phyloP scores from a whole-genome alignment of 2,797 vertebrate genomes.

The Channallabes apus region DNA sequence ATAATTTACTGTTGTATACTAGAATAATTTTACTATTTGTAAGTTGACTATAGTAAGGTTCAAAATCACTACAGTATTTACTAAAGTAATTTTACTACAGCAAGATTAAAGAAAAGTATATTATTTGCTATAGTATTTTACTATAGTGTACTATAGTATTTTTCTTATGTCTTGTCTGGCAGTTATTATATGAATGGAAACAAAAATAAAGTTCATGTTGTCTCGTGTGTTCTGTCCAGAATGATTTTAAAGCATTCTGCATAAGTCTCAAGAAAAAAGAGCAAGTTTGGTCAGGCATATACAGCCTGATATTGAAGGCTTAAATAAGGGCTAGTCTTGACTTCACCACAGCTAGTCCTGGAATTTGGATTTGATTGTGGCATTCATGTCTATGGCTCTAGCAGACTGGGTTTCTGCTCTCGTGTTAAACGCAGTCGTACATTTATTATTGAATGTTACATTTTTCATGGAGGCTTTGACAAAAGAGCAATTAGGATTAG shows the following conservation, averaged over 20 bases:
- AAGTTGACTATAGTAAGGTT: too few species aligned
- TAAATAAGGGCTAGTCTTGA: neutral
- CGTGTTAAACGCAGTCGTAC: neutral
- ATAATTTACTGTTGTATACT: too few species aligned
- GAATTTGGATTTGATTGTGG: neutral
- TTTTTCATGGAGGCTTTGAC: neutral
- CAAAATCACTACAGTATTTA: too few species aligned
- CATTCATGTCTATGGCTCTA: neutral
- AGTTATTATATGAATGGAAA: too few species aligned
- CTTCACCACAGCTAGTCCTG: neutral
- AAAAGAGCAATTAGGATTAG: constrained; percentile 15
- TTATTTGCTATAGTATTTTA: too few species aligned
- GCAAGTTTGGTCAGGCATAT: neutral
- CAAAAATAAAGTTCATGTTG: neutral
- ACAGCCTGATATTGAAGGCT: neutral
- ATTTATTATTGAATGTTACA: neutral
- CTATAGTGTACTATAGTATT: too few species aligned
- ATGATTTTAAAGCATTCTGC: neutral
- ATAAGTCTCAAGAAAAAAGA: neutral
- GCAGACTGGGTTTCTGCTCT: neutral
- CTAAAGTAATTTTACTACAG: too few species aligned
- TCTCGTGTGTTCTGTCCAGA: neutral
- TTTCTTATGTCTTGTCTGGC: neutral
- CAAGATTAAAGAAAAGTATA: too few species aligned
- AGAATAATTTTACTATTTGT: too few species aligned